A percentile compares a stretch with the other conserved stretches of the same genome.
Conservation (phyloP, 2,113 vertebrate genomes). For the Saimiri boliviensis region DNA sequence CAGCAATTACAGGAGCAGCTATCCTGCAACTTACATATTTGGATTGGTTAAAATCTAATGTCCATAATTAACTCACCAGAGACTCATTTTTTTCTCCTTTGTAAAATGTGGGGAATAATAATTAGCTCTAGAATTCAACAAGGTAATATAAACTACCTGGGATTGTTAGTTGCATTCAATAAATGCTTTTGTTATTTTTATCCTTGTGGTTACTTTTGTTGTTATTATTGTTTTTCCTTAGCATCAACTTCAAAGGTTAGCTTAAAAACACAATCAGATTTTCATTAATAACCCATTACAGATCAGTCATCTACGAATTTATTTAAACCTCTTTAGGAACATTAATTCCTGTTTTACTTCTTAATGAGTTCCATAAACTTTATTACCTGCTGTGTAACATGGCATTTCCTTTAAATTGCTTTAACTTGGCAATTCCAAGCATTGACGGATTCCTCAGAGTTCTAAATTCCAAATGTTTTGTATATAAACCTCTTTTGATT, state of each 20-base stretch:
- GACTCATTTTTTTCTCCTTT: neutral
- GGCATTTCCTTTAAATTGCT: slow-evolving; percentile 47
- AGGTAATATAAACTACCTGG: neutral
- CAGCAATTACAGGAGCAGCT: neutral
- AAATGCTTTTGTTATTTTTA: slow-evolving; percentile 6
- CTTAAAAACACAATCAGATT: slow-evolving; percentile 52
- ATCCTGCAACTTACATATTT: neutral
- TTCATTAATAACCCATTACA: slow-evolving; percentile 51
- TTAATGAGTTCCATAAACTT: slow-evolving; percentile 55
- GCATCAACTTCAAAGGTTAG: neutral
- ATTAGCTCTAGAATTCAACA: slow-evolving; percentile 11
- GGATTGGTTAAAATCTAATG: neutral
- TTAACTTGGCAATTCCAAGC: slow-evolving; percentile 41
- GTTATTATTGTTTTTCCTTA: slow-evolving; percentile 20
- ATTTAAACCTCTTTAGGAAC: slow-evolving; percentile 54
- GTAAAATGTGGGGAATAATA: neutral
- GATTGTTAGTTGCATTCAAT: neutral
- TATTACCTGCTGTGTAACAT: slow-evolving; percentile 42
- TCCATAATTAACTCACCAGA: neutral
- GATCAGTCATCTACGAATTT: slow-evolving; percentile 59
- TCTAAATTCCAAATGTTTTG: neutral
- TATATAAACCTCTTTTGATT: neutral
- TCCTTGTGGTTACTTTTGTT: neutral
- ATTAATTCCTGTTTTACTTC: slow-evolving; percentile 43
- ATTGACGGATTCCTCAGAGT: neutral